Conservation (phyloP, 2,888 invertebrate genomes). For the Drosophila antonietae region DNA sequence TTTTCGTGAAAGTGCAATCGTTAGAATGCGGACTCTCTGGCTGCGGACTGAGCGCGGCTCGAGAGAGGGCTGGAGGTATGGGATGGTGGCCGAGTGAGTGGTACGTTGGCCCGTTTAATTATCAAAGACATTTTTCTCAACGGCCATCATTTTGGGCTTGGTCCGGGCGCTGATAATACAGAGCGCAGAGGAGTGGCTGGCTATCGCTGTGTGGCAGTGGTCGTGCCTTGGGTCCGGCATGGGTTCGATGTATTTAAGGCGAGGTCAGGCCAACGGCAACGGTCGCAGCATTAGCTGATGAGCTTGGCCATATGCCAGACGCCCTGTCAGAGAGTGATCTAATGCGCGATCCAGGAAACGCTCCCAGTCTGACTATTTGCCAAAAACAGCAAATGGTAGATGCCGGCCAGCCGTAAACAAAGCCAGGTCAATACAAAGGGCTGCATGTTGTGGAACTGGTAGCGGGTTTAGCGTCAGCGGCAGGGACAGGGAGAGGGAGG, state of each 20-base stretch:
- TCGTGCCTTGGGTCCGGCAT: conserved; percentile 26
- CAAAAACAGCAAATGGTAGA: conserved; percentile 48
- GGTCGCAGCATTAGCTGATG: conserved; percentile 33
- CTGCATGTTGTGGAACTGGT: background rate
- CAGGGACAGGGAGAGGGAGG: background rate
- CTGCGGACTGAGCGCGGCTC: background rate
- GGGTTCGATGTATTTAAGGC: conserved; percentile 59
- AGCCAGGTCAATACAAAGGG: conserved; percentile 42
- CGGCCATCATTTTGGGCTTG: conserved; percentile 64
- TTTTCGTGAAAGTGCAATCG: conserved; percentile 77
- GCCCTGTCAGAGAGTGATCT: conserved; percentile 64
- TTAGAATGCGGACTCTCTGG: conserved; percentile 64
- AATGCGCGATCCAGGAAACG: conserved; percentile 78
- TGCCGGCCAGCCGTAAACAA: conserved; percentile 29
- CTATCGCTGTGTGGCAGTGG: background rate
- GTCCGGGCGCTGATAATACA: conserved; percentile 46
- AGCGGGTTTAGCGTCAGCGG: too few relatives aligned
- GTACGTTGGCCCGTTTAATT: conserved; percentile 69
- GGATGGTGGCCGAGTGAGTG: conserved; percentile 12
- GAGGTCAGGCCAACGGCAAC: conserved; percentile 64
- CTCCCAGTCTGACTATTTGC: conserved; percentile 52
- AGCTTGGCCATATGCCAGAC: conserved; percentile 5
- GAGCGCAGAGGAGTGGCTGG: conserved; percentile 56
- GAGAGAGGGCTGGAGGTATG: background rate
- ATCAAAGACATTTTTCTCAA: conserved; percentile 74